Evolutionary conservation across 2,888 invertebrate species (phyloP).

Genomic region (Andrena hattorfiana): DNA sequence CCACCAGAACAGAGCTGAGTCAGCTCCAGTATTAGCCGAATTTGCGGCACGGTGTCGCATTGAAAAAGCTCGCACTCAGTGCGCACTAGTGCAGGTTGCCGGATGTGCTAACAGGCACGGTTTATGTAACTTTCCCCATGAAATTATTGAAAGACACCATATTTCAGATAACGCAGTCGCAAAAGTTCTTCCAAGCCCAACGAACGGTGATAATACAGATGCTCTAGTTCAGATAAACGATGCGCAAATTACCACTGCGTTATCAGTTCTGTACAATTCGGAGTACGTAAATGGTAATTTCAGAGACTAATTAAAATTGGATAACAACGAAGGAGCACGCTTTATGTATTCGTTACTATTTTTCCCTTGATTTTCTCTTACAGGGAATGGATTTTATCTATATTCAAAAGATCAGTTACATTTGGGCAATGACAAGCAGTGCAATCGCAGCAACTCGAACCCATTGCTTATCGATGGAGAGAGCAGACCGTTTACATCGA

Average conservation of each 20-base stretch:
- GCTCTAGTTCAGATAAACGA: constrained; percentile 64
- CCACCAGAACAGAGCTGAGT: too few relatives aligned
- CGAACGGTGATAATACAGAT: constrained; percentile 42
- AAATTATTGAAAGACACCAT: constrained; percentile 8
- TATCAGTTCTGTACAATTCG: constrained; percentile 91
- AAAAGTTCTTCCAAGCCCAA: constrained; percentile 31
- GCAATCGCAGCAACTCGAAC: constrained; percentile 73
- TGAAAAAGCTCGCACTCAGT: too few relatives aligned
- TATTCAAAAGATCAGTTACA: constrained; percentile 87
- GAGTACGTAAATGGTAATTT: constrained; percentile 89
- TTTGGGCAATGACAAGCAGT: constrained; percentile 85
- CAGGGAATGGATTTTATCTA: constrained; percentile 92
- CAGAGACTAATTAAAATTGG: neutral
- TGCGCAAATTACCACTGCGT: constrained; percentile 87
- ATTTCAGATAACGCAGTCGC: constrained; percentile 65
- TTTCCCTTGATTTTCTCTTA: neutral
- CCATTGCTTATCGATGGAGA: constrained; percentile 19
- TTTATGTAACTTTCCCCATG: neutral
- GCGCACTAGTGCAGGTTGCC: too few relatives aligned
- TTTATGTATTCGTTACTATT: neutral
- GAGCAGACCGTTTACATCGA: constrained; percentile 13
- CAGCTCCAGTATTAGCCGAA: too few relatives aligned
- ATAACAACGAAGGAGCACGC: neutral
- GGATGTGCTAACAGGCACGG: too few relatives aligned
- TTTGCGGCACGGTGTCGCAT: too few relatives aligned